These are phyloP conservation scores for Pterophyllum scalare DNA, from an alignment of 2,113 vertebrate genomes.

Conservation along the genomic window DNA sequence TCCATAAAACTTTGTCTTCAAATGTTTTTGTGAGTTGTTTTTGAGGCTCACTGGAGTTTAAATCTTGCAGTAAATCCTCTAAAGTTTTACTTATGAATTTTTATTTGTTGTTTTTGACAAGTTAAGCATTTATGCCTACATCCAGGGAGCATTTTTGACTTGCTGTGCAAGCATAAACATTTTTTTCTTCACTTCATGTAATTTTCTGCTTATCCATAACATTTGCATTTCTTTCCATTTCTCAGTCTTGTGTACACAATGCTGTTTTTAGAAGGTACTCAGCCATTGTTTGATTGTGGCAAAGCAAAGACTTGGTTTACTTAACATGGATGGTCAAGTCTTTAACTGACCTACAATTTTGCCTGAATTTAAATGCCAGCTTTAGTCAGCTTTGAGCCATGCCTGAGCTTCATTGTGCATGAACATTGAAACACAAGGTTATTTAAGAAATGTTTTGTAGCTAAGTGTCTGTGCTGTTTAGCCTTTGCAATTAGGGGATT, in stretches of 20 bases:
- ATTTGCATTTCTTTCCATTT: neutral
- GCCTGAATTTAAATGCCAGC: neutral
- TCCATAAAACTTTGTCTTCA: neutral
- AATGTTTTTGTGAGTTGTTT: constrained; percentile 1
- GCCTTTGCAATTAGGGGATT: neutral
- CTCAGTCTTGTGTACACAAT: neutral
- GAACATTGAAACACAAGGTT: neutral
- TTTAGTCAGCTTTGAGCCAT: neutral
- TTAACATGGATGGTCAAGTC: neutral
- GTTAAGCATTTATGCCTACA: neutral
- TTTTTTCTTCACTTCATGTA: neutral
- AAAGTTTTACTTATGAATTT: neutral
- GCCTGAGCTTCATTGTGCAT: neutral
- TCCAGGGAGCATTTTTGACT: neutral
- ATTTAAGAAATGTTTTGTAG: neutral
- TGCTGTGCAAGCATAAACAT: neutral
- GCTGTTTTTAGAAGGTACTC: neutral
- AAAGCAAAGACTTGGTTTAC: neutral
- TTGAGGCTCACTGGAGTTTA: neutral
- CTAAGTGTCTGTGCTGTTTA: neutral
- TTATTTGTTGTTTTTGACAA: neutral
- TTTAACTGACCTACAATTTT: neutral
- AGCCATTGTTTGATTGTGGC: neutral
- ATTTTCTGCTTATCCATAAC: neutral
- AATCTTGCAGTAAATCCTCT: neutral